Percentiles rank a stretch among this genome's conserved stretches.
These are phyloP conservation scores for Sitodiplosis mosellana DNA, from an alignment of 1,140 invertebrate species.

Conservation along the genomic window DNA sequence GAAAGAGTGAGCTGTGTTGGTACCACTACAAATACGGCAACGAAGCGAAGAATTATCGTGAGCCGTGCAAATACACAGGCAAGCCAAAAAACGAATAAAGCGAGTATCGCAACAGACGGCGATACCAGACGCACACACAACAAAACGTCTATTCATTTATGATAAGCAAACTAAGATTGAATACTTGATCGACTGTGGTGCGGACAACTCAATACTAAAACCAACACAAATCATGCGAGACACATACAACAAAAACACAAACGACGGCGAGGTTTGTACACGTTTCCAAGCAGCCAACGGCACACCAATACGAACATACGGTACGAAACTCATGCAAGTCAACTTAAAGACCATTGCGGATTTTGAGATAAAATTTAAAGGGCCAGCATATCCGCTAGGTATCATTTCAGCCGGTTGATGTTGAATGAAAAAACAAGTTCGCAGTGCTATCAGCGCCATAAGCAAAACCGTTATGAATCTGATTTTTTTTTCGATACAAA, in stretches of 20 bases:
- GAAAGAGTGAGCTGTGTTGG: not conserved
- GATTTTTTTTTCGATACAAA: too few species aligned
- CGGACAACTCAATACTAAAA: constrained; percentile 7
- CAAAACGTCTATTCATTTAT: constrained; percentile 9
- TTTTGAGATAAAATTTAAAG: too few species aligned
- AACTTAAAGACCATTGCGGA: too few species aligned
- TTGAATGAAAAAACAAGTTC: too few species aligned
- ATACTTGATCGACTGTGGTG: constrained; percentile 10
- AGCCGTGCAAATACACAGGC: constrained; percentile 2
- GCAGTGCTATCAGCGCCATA: too few species aligned
- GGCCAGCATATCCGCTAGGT: too few species aligned
- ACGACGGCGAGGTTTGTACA: not conserved
- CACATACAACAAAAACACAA: not conserved
- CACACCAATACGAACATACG: constrained; percentile 19
- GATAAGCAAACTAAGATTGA: constrained; percentile 5
- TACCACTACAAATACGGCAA: not conserved
- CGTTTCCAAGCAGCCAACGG: constrained; percentile 10
- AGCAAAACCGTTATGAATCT: too few species aligned
- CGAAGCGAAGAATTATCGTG: constrained; percentile 5
- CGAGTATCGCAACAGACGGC: too few species aligned
- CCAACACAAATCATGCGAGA: too few species aligned
- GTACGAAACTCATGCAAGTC: constrained; percentile 10
- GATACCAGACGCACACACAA: constrained; percentile 6
- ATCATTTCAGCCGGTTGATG: too few species aligned
- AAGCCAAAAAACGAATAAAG: too few species aligned